A percentile compares a stretch with the other conserved stretches of the same genome.
Conservation (phyloP, 2,113 vertebrate genomes). For the Chionomys nivalis region DNA sequence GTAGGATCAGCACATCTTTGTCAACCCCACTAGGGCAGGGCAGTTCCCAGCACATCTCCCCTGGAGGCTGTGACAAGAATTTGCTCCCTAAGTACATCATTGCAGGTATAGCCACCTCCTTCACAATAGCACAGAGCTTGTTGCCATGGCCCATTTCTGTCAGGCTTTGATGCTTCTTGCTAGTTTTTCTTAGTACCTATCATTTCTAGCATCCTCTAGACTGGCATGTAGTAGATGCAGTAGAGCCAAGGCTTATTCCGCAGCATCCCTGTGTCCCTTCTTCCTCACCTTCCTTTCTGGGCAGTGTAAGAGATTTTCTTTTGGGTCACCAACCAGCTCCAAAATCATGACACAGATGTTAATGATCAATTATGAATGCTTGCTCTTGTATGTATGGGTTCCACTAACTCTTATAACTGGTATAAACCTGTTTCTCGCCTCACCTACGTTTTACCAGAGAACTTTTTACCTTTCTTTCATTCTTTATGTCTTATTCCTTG, state of each 20-base stretch:
- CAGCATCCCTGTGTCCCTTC: background rate
- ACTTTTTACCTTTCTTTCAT: background rate
- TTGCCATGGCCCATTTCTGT: background rate
- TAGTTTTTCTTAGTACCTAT: background rate
- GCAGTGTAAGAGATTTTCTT: background rate
- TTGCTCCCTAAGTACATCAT: background rate
- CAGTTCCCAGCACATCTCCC: background rate
- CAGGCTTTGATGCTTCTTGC: background rate
- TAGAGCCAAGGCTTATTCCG: background rate
- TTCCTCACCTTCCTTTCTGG: background rate
- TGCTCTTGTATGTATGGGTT: background rate
- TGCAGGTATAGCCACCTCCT: background rate
- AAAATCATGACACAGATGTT: background rate
- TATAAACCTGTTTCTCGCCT: background rate
- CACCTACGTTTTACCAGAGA: background rate
- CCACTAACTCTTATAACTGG: background rate
- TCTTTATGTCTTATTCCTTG: background rate
- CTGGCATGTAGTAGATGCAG: background rate
- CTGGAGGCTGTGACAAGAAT: background rate
- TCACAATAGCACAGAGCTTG: background rate
- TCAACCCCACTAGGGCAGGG: background rate
- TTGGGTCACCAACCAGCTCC: background rate
- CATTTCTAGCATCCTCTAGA: background rate
- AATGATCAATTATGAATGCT: background rate
- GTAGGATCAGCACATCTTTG: fast-evolving